phyloP scores from a whole-genome alignment of 2,888 invertebrate genomes.

The Melanchra persicariae region DNA sequence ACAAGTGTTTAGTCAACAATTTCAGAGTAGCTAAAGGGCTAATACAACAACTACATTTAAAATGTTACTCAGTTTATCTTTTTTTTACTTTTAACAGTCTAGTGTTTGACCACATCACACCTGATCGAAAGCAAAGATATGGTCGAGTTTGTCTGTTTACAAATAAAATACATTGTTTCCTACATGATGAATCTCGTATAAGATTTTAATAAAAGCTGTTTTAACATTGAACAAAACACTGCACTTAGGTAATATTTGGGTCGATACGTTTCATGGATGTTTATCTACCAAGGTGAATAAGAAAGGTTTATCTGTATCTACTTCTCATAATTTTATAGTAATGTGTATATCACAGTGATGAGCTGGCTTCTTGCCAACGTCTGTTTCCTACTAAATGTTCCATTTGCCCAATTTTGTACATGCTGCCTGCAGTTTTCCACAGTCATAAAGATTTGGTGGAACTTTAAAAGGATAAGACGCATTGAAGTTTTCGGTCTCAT shows the following conservation, averaged over 20 bases:
- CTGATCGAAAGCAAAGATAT: no score
- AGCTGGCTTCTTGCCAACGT: conserved; percentile 49
- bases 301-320: conserved; percentile 24
- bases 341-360: conserved; percentile 45
- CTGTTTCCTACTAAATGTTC: conserved; percentile 40
- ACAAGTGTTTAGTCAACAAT: no score
- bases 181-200: no score
- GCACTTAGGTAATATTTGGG: neutral
- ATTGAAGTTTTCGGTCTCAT: neutral
- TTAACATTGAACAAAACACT: no score
- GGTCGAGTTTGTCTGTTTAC: no score
- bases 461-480: neutral
- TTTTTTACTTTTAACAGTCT: no score
- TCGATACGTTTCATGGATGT: neutral
- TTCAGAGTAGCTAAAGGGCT: no score
- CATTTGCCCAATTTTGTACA: conserved; percentile 52
- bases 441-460: neutral
- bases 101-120: no score
- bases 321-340: conserved; percentile 39
- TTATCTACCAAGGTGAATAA: conserved; percentile 22
- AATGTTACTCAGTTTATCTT: no score
- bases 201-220: neutral
- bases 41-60: no score
- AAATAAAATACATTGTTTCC: no score
- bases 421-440: conserved; percentile 9